phyloP scores from a whole-genome alignment of 2,888 invertebrate genomes.

The Steinernema carpocapsae region DNA sequence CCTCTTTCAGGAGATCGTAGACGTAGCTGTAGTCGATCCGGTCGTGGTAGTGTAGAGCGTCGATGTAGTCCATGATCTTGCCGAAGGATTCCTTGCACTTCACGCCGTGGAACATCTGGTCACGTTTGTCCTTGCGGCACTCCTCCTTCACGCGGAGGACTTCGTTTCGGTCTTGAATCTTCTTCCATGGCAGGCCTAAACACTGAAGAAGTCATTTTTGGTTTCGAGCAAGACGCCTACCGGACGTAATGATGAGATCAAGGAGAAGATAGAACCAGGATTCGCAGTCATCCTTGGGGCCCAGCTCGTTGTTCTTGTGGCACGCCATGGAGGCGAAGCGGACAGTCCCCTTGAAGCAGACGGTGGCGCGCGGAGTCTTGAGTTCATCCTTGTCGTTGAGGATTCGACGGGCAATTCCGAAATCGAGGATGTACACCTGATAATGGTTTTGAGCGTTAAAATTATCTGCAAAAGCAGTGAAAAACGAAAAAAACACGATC shows the following conservation, averaged over 20 bases:
- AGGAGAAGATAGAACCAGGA: slow-evolving; percentile 64
- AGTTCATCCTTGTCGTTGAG: slow-evolving; percentile 48
- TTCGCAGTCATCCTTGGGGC: slow-evolving; percentile 63
- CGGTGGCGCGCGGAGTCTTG: slow-evolving; percentile 42
- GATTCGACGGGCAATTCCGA: slow-evolving; percentile 60
- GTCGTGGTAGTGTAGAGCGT: slow-evolving; percentile 52
- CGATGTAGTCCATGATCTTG: slow-evolving; percentile 57
- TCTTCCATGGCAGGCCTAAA: slow-evolving; percentile 58
- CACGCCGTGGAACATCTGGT: slow-evolving; percentile 41
- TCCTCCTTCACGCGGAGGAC: slow-evolving; percentile 54
- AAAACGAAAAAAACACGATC: too few species aligned
- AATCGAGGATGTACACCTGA: slow-evolving; percentile 63
- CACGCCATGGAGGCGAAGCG: slow-evolving; percentile 61
- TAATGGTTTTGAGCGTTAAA: too few species aligned
- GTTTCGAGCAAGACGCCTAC: neutral
- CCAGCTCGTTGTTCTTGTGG: slow-evolving; percentile 55
- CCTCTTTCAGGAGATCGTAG: slow-evolving; percentile 46
- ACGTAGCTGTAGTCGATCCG: slow-evolving; percentile 55
- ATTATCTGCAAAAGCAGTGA: too few species aligned
- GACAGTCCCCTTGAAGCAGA: slow-evolving; percentile 61
- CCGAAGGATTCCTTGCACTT: slow-evolving; percentile 48
- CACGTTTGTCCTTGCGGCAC: slow-evolving; percentile 46
- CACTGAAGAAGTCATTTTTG: too few species aligned
- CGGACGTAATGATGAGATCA: slow-evolving; percentile 51
- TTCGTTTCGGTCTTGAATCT: slow-evolving; percentile 49